Conservation (phyloP, 1,140 invertebrate genomes). For the Papilio polyxenes region DNA sequence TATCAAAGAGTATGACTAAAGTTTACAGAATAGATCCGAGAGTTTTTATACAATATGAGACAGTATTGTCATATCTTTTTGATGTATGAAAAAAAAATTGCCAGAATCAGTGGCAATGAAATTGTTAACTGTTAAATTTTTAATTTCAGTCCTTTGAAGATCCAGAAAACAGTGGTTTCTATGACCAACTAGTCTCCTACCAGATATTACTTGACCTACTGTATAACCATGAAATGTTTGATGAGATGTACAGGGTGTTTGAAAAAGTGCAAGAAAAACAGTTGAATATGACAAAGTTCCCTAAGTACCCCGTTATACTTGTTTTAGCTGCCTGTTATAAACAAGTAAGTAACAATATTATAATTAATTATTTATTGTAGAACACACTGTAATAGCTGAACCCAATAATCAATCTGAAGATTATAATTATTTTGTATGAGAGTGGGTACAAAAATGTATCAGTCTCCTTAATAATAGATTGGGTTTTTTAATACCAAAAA, state of each 20-base stretch:
- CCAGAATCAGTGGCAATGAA: too few species aligned
- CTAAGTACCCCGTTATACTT: constrained; percentile 85
- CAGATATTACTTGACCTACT: constrained; percentile 88
- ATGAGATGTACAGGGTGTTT: constrained; percentile 85
- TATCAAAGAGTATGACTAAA: too few species aligned
- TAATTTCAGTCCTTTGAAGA: constrained; percentile 84
- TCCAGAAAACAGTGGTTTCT: constrained; percentile 83
- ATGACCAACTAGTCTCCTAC: constrained; percentile 86
- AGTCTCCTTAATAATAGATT: too few species aligned
- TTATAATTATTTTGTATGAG: too few species aligned
- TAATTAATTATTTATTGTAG: neutral
- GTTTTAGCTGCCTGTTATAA: constrained; percentile 87
- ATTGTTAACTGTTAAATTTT: constrained; percentile 20
- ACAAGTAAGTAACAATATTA: constrained; percentile 81
- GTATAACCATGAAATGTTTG: constrained; percentile 85
- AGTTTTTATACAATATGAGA: too few species aligned
- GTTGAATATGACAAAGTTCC: constrained; percentile 83
- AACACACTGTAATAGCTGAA: too few species aligned
- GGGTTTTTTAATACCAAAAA: too few species aligned
- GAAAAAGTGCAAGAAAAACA: constrained; percentile 82
- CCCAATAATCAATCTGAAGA: too few species aligned
- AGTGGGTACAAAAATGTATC: too few species aligned
- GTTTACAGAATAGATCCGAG: too few species aligned
- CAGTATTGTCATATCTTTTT: too few species aligned
- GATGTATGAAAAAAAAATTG: too few species aligned